phyloP scores from a whole-genome alignment of 2,113 vertebrate genomes.

The Chaenogobius annularis region DNA sequence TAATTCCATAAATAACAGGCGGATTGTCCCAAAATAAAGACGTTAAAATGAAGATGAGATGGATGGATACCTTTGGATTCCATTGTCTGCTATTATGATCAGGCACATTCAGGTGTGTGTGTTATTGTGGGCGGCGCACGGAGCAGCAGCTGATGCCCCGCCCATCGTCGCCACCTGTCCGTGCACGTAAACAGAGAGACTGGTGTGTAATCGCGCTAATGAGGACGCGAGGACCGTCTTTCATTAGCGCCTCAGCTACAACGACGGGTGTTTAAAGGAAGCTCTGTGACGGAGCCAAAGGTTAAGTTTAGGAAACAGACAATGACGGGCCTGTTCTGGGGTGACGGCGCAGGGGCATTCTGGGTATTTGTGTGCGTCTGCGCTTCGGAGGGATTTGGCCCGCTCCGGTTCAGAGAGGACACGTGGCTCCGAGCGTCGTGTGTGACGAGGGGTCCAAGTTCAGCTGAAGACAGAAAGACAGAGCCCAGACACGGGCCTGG shows the following conservation, averaged over 20 bases:
- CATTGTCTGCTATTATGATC: no score
- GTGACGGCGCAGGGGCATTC: conserved; percentile 46
- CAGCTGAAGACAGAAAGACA: conserved; percentile 35
- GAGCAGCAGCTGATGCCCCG: no score
- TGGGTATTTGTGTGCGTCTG: conserved; percentile 49
- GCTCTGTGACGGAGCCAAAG: conserved; percentile 45
- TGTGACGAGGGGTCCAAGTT: conserved; percentile 45
- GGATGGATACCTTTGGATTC: no score
- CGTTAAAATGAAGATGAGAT: no score
- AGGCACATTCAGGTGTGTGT: no score
- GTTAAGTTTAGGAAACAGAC: conserved; percentile 68
- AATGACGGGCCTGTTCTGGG: conserved; percentile 58
- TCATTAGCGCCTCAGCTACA: neutral
- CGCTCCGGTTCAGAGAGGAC: neutral
- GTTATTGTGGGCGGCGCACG: no score
- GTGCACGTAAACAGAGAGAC: no score
- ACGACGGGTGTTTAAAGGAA: conserved; percentile 33
- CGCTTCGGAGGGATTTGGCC: conserved; percentile 35
- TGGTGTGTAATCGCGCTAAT: neutral
- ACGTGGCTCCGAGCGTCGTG: conserved; percentile 29
- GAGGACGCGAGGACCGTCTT: neutral
- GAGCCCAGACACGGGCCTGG: no score
- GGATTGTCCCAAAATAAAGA: no score
- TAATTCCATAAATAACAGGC: no score
- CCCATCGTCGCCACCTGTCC: no score